These are phyloP conservation scores for Argyresthia albistria DNA, from an alignment of 2,888 invertebrate genomes.

Conservation along the genomic window DNA sequence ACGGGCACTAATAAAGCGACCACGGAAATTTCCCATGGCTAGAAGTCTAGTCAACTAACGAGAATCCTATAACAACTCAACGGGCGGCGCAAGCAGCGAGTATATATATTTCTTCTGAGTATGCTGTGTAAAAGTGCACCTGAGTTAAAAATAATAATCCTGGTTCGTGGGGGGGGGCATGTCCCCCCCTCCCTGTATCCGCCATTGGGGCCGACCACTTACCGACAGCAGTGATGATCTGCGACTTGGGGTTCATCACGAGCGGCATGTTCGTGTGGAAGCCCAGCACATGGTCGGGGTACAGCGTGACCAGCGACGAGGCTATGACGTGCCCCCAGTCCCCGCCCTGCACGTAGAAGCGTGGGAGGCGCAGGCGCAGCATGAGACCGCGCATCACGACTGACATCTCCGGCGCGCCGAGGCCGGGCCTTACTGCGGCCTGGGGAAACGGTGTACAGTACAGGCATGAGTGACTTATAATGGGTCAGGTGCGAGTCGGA, in stretches of 20 bases:
- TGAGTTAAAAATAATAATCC: too few species aligned
- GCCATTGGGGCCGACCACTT: not conserved
- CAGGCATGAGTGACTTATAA: too few species aligned
- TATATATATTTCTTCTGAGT: too few species aligned
- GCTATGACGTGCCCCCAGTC: constrained; percentile 78
- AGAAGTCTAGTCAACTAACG: too few species aligned
- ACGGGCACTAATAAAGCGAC: too few species aligned
- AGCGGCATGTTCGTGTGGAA: constrained; percentile 63
- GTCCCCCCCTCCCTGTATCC: too few species aligned
- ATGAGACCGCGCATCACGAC: constrained; percentile 78
- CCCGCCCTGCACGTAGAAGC: constrained; percentile 81
- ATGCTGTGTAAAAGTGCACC: too few species aligned
- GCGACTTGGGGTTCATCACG: not conserved
- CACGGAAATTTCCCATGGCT: too few species aligned
- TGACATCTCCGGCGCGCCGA: constrained; percentile 62
- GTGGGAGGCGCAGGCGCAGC: constrained; percentile 74
- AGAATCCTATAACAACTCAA: too few species aligned
- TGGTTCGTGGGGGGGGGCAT: too few species aligned
- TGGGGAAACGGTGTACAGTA: constrained; percentile 20
- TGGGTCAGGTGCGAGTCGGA: too few species aligned
- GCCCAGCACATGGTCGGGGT: constrained; percentile 43
- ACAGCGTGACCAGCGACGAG: constrained; percentile 61
- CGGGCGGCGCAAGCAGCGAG: too few species aligned
- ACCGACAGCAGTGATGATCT: not conserved
- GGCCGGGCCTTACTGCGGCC: constrained; percentile 74